Percentiles rank a stretch among this genome's conserved stretches.
phyloP scores from a whole-genome alignment of 2,888 invertebrate species.

The Malacosoma neustria region DNA sequence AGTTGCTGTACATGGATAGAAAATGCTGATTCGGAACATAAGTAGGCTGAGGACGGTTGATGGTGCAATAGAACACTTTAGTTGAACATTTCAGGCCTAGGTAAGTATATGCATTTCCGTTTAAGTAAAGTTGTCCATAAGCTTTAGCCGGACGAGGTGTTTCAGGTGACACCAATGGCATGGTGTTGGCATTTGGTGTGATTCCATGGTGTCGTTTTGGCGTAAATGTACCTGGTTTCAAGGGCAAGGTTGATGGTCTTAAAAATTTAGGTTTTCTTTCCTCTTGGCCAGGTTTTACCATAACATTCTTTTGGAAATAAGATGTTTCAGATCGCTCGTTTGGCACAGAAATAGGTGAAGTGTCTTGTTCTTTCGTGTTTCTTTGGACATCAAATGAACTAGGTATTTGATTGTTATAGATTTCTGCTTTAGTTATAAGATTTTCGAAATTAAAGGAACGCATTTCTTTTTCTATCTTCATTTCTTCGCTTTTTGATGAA shows the following conservation, averaged over 20 bases:
- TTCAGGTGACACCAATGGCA: conserved; percentile 91
- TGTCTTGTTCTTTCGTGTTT: conserved; percentile 47
- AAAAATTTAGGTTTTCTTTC: conserved; percentile 80
- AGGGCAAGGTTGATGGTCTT: conserved; percentile 86
- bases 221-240: conserved; percentile 89
- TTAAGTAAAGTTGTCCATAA: conserved; percentile 90
- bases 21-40: conserved; percentile 93
- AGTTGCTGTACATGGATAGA: conserved; percentile 97
- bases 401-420: conserved; percentile 59
- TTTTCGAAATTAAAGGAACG: conserved; percentile 68
- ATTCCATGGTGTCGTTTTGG: conserved; percentile 88
- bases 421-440: conserved; percentile 68
- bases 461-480: conserved; percentile 45
- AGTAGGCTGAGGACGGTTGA: conserved; percentile 95
- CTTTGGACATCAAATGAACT: conserved; percentile 58
- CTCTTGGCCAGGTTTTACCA: conserved; percentile 36
- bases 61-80: conserved; percentile 92
- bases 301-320: conserved; percentile 61
- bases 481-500: conserved; percentile 28
- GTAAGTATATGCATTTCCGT: conserved; percentile 94
- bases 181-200: conserved; percentile 86
- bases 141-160: conserved; percentile 93
- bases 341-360: conserved; percentile 20
- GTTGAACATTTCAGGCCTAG: conserved; percentile 93
- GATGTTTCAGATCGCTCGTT: conserved; percentile 66